Evolutionary conservation across 1,140 invertebrate species (phyloP).

Genomic region (Euwallacea similis): DNA sequence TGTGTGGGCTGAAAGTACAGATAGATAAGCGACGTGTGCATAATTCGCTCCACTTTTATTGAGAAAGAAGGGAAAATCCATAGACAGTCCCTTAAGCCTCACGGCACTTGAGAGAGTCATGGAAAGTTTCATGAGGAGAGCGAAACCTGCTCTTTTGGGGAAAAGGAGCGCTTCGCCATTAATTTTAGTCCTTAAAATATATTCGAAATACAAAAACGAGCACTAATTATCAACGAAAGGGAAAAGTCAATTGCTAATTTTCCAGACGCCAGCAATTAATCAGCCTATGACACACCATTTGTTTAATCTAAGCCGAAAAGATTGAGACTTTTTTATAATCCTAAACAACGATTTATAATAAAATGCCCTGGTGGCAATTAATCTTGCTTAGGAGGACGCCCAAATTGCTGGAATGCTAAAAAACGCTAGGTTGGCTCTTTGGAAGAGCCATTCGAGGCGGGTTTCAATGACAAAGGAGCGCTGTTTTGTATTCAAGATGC

Average conservation of each 20-base stretch:
- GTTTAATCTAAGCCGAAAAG: neutral
- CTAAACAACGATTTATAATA: conserved; percentile 7
- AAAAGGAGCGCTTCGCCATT: neutral
- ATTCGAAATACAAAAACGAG: neutral
- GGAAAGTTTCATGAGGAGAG: neutral
- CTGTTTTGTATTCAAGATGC: neutral
- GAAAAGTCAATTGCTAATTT: conserved; percentile 3
- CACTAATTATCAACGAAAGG: neutral
- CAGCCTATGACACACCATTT: conserved; percentile 1
- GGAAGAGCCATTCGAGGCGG: neutral
- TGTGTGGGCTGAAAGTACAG: neutral
- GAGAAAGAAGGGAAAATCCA: neutral
- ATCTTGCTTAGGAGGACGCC: conserved; percentile 1
- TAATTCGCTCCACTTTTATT: neutral
- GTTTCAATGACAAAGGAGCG: too few relatives aligned
- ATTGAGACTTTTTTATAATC: neutral
- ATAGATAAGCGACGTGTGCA: neutral
- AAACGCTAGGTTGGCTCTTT: too few relatives aligned
- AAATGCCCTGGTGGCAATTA: neutral
- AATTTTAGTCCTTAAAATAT: neutral
- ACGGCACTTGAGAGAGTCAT: neutral
- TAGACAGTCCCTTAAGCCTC: neutral
- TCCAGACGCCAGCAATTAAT: neutral
- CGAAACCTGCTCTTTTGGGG: neutral
- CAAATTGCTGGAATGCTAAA: neutral